A percentile compares a stretch with the other conserved stretches of the same genome.
Conservation (phyloP, 2,113 vertebrate species). For the Eupsittula cactorum region DNA sequence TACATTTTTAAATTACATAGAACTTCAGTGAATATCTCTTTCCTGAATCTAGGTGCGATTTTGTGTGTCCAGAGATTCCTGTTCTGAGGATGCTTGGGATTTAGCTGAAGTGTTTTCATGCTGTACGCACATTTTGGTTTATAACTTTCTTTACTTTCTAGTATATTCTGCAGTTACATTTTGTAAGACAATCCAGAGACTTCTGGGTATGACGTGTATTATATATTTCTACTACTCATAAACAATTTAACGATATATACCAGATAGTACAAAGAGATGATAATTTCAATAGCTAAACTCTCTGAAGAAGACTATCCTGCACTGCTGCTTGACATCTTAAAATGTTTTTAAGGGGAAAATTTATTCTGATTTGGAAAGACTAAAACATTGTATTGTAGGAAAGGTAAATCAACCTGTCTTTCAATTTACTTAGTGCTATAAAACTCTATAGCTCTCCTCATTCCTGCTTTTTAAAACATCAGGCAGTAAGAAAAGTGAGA, state of each 20-base stretch:
- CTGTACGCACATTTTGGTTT: not conserved
- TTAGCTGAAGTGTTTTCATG: not conserved
- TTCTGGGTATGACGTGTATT: not conserved
- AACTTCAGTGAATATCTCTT: not conserved
- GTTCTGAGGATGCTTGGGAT: not conserved
- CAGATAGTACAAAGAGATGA: not conserved
- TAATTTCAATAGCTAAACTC: not conserved
- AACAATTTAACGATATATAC: not conserved
- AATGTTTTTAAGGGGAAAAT: slow-evolving; percentile 2
- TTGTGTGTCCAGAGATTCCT: not conserved
- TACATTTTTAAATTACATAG: not conserved
- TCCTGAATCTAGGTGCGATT: not conserved
- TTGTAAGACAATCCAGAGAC: not conserved
- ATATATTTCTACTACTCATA: not conserved
- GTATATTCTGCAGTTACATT: not conserved
- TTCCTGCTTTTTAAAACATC: not conserved
- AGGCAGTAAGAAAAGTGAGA: not conserved
- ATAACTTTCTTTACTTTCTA: not conserved
- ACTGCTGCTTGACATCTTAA: not conserved
- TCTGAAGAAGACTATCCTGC: not conserved
- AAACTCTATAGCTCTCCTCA: not conserved
- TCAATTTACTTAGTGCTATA: not conserved
- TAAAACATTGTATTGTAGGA: not conserved
- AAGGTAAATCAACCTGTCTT: slow-evolving; percentile 9
- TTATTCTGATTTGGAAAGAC: not conserved